phyloP scores from a whole-genome alignment of 2,113 vertebrate species.

The Pseudorhombus dupliciocellatus region DNA sequence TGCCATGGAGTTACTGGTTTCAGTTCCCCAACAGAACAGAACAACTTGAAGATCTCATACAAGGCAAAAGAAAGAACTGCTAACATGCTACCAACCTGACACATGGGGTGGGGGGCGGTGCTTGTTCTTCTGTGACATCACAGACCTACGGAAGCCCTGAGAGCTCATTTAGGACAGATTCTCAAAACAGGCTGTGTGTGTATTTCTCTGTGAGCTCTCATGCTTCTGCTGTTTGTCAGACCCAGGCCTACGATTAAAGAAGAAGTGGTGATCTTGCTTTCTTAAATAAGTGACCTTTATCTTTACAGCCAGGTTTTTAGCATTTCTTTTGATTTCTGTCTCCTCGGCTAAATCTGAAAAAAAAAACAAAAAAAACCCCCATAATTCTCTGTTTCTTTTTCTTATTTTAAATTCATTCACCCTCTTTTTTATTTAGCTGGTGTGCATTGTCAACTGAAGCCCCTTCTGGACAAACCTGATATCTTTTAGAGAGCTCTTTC shows the following conservation, averaged over 20 bases:
- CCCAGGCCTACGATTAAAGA: background rate
- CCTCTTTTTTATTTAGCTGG: conserved; percentile 9
- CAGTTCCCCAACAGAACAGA: too few relatives aligned
- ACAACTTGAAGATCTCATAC: too few relatives aligned
- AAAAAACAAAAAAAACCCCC: conserved; percentile 39
- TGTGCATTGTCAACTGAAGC: conserved; percentile 61
- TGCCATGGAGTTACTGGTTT: background rate
- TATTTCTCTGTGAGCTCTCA: too few relatives aligned
- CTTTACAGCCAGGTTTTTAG: background rate
- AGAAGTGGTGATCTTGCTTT: too few relatives aligned
- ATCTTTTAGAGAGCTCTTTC: conserved; percentile 66
- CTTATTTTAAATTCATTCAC: conserved; percentile 60
- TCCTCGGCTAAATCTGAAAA: conserved; percentile 22
- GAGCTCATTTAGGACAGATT: too few relatives aligned
- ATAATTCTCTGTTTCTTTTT: conserved; percentile 50
- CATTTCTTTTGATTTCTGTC: background rate
- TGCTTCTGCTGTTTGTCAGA: too few relatives aligned
- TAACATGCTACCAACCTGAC: too few relatives aligned
- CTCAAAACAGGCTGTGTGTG: too few relatives aligned
- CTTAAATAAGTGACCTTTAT: background rate
- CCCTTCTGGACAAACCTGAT: conserved; percentile 74
- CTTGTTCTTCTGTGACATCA: too few relatives aligned
- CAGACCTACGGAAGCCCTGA: too few relatives aligned
- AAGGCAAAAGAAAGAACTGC: too few relatives aligned
- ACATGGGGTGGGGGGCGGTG: background rate